These are phyloP conservation scores for Motacilla tschutschensis DNA, from an alignment of 2,113 vertebrate species.

Conservation along the genomic window DNA sequence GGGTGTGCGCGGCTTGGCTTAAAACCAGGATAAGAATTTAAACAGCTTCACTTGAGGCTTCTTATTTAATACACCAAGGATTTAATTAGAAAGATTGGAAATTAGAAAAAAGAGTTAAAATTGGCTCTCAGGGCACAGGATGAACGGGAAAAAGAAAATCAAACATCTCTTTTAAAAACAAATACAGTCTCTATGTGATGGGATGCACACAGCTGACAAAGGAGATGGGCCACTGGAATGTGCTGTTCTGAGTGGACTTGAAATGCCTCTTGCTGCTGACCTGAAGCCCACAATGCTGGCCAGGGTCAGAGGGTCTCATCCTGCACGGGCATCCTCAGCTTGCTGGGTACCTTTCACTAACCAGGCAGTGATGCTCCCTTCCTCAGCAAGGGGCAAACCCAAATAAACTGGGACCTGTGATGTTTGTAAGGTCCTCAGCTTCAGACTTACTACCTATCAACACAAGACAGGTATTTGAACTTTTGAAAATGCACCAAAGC, in stretches of 20 bases:
- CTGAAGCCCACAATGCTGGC: rapidly evolving
- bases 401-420: neutral
- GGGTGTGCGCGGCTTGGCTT: neutral
- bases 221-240: rapidly evolving
- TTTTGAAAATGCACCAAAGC: neutral
- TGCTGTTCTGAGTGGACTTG: neutral
- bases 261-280: neutral
- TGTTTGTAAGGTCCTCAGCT: neutral
- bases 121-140: neutral
- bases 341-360: neutral
- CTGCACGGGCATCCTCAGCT: rapidly evolving
- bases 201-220: neutral
- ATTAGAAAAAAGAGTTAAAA: neutral
- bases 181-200: rapidly evolving
- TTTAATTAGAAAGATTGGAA: slow-evolving; percentile 5
- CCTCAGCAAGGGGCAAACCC: neutral
- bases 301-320: neutral
- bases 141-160: neutral
- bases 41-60: neutral
- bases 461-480: neutral
- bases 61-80: neutral
- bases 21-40: neutral
- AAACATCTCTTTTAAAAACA: neutral
- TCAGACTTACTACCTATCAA: neutral
- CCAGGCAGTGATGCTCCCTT: neutral